A percentile compares a stretch with the other conserved stretches of the same genome.
phyloP scores from a whole-genome alignment of 2,888 invertebrate species.

The Aleiodes testaceus region DNA sequence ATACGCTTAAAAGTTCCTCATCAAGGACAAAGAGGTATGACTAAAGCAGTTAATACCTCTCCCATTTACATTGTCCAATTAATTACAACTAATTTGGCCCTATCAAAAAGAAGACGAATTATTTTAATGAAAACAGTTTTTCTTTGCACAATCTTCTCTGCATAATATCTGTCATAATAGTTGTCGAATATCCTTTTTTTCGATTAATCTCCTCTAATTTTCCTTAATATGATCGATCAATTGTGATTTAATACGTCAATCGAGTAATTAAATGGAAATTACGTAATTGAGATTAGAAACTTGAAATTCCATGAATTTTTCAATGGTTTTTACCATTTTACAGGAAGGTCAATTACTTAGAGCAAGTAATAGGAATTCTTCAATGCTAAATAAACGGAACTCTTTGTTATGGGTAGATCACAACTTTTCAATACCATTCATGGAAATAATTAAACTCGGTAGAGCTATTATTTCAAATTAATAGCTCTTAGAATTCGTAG shows the following conservation, averaged over 20 bases:
- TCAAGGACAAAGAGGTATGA: conserved; percentile 61
- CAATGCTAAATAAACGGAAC: too few relatives aligned
- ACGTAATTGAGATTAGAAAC: neutral
- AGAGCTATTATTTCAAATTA: conserved; percentile 22
- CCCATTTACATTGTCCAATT: neutral
- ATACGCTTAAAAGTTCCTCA: conserved; percentile 63
- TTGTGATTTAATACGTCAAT: too few relatives aligned
- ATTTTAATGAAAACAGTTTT: too few relatives aligned
- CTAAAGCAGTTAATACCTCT: conserved; percentile 8
- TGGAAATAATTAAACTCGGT: conserved; percentile 11
- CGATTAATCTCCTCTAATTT: too few relatives aligned
- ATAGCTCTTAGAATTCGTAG: conserved; percentile 43
- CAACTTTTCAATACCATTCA: neutral
- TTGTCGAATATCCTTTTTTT: too few relatives aligned
- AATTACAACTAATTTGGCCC: conserved; percentile 4
- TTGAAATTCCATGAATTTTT: neutral
- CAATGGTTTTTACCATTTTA: neutral
- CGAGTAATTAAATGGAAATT: too few relatives aligned
- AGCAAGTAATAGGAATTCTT: too few relatives aligned
- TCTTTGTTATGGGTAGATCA: too few relatives aligned
- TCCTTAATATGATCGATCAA: too few relatives aligned
- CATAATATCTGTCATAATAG: too few relatives aligned
- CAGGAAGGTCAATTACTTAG: neutral
- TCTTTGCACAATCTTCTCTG: too few relatives aligned
- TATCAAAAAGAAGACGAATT: too few relatives aligned